Conservation (phyloP, 2,797 vertebrate species). For the Momotus momota region DNA sequence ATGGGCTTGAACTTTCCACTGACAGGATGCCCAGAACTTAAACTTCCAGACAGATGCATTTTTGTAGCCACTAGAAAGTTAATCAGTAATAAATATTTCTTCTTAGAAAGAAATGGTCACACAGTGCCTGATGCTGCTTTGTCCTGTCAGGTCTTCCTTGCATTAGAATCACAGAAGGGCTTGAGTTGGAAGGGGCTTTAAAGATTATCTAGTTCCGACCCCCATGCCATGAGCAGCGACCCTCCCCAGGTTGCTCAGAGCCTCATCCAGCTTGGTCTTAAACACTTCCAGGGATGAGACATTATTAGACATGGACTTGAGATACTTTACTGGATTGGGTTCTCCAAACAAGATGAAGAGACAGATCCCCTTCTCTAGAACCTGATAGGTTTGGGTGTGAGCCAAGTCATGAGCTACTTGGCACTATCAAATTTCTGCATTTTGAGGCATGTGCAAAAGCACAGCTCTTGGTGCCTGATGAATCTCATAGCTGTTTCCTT, state of each 20-base stretch:
- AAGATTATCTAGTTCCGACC: too few species aligned
- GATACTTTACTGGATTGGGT: neutral
- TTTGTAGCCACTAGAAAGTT: neutral
- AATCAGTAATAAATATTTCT: neutral
- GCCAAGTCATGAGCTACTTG: neutral
- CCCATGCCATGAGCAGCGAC: too few species aligned
- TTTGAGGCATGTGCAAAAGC: neutral
- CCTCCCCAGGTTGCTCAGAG: too few species aligned
- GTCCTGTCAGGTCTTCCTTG: neutral
- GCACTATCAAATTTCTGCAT: neutral
- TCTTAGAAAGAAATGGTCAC: neutral
- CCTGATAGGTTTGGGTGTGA: neutral
- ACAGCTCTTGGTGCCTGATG: neutral
- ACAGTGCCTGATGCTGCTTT: neutral
- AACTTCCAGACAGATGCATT: neutral
- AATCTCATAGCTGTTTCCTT: neutral
- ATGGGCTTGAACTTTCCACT: neutral
- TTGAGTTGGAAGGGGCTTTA: too few species aligned
- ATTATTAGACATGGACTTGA: rapidly evolving
- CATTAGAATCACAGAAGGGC: too few species aligned
- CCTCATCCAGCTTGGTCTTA: too few species aligned
- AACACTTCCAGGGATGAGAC: too few species aligned
- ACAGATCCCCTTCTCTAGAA: neutral
- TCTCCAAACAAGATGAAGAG: neutral
- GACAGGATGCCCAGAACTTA: neutral